A percentile compares a stretch with the other conserved stretches of the same genome.
Evolutionary conservation across 2,113 vertebrate species (phyloP).

Genomic region (Strix uralensis): DNA sequence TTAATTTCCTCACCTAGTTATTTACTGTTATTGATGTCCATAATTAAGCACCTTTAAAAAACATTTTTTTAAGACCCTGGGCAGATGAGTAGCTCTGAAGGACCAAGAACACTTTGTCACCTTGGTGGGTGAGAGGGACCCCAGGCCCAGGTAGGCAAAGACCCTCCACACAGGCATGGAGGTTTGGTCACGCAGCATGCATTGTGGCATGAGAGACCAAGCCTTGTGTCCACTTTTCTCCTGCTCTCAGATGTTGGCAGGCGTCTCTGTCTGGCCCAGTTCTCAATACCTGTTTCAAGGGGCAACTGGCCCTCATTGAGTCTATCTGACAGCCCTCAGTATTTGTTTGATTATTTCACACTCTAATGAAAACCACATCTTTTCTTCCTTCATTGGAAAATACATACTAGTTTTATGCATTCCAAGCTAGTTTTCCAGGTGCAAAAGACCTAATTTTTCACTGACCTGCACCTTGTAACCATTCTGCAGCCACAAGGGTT

Average conservation of each 20-base stretch:
- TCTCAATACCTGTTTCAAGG: neutral
- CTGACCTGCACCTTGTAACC: neutral
- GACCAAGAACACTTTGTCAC: neutral
- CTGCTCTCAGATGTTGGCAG: neutral
- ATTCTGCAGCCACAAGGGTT: neutral
- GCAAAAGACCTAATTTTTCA: neutral
- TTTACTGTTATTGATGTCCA: slow-evolving; percentile 49
- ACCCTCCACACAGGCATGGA: neutral
- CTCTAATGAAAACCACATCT: neutral
- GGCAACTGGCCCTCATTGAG: neutral
- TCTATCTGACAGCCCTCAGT: neutral
- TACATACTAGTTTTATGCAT: neutral
- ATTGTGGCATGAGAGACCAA: accelerated
- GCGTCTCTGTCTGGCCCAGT: accelerated
- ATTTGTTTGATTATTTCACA: neutral
- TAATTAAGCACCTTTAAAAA: slow-evolving; percentile 51
- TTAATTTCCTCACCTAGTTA: slow-evolving; percentile 58
- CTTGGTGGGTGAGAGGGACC: neutral
- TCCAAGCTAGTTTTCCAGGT: neutral
- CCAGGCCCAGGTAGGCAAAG: neutral
- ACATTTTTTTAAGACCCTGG: neutral
- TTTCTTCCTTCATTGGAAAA: neutral
- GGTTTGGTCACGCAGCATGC: neutral
- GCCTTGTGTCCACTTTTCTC: neutral
- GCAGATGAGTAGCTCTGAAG: slow-evolving; percentile 23